Percentiles rank a stretch among this genome's conserved stretches.
These are phyloP conservation scores for Deilephila porcellus DNA, from an alignment of 2,888 invertebrate genomes.

Conservation along the genomic window DNA sequence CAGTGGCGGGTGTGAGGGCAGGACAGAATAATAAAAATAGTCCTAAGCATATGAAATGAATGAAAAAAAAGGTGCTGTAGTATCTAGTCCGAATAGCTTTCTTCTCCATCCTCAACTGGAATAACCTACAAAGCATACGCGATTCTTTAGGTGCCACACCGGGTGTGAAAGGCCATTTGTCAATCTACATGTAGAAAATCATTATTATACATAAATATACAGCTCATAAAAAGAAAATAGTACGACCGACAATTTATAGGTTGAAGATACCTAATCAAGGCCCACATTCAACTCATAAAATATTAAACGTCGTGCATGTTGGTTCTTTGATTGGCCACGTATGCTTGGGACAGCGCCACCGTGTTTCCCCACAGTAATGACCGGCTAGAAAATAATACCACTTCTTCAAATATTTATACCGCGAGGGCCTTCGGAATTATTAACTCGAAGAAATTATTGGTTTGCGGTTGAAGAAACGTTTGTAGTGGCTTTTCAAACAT, in stretches of 20 bases:
- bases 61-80: no score
- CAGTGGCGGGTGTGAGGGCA: no score
- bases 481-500: conserved; percentile 5
- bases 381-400: conserved; percentile 3
- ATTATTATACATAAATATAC: no score
- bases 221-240: background rate
- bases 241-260: background rate
- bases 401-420: conserved; percentile 25
- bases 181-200: no score
- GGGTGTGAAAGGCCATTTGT: no score
- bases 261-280: conserved; percentile 9
- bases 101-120: no score
- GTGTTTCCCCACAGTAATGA: conserved; percentile 20
- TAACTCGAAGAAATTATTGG: conserved; percentile 22
- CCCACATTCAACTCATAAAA: background rate
- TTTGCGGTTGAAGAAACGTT: conserved; percentile 9
- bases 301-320: background rate
- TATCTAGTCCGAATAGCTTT: no score
- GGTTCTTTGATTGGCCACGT: conserved; percentile 15
- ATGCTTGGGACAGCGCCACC: background rate
- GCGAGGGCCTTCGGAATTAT: conserved; percentile 10
- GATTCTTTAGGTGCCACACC: no score
- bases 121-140: no score
- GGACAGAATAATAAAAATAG: no score
- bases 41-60: no score